Conservation (phyloP, 2,888 invertebrate genomes). For the Tetheella fluctuosa region DNA sequence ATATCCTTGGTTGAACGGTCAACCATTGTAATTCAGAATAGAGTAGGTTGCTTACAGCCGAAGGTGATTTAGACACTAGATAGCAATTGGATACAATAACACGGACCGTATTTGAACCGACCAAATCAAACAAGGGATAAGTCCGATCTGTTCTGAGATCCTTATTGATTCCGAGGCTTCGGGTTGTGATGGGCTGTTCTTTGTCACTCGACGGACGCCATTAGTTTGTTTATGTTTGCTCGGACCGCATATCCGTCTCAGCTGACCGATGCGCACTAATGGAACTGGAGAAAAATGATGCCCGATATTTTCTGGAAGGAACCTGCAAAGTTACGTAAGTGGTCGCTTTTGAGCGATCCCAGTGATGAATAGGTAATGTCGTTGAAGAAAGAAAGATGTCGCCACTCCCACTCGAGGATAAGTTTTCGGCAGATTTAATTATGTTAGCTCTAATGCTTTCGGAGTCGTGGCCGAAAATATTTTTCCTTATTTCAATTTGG, state of each 20-base stretch:
- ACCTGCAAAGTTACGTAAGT: constrained; percentile 50
- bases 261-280: constrained; percentile 66
- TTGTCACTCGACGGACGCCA: constrained; percentile 66
- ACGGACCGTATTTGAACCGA: constrained; percentile 28
- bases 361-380: constrained; percentile 71
- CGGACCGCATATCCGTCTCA: constrained; percentile 61
- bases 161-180: constrained; percentile 60
- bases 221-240: constrained; percentile 73
- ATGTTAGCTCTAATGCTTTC: constrained; percentile 51
- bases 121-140: constrained; percentile 38
- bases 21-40: constrained; percentile 13
- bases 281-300: constrained; percentile 69
- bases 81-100: constrained; percentile 42
- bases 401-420: constrained; percentile 45
- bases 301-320: constrained; percentile 52
- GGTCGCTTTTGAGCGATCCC: constrained; percentile 60
- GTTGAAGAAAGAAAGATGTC: constrained; percentile 52
- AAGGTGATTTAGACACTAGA: constrained; percentile 23
- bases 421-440: constrained; percentile 54
- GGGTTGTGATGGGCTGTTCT: constrained; percentile 62
- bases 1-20: constrained; percentile 13
- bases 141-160: constrained; percentile 25
- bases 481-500: constrained; percentile 32
- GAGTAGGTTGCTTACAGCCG: constrained; percentile 1
- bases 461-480: constrained; percentile 38